phyloP scores from a whole-genome alignment of 37 sponge, comb jelly and placozoan species.

The Hormiphora californensis region DNA sequence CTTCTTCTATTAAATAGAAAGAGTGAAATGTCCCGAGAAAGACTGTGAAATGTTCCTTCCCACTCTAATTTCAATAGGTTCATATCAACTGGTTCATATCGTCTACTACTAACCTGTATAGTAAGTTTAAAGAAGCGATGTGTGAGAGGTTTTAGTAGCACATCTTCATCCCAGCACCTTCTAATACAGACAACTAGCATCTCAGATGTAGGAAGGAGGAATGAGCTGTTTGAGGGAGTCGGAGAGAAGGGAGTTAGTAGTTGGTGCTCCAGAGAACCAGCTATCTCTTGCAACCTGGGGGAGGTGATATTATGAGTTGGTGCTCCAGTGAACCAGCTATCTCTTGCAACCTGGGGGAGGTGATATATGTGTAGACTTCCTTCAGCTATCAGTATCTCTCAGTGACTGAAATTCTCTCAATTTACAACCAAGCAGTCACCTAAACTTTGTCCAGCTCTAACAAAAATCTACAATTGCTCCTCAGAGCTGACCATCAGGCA shows the following conservation, averaged over 20 bases:
- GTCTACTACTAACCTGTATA: constrained; percentile 63
- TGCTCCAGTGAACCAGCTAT: constrained; percentile 73
- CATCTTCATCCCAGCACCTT: constrained; percentile 72
- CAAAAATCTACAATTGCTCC: too few species aligned
- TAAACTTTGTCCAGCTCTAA: too few species aligned
- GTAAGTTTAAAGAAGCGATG: constrained; percentile 95
- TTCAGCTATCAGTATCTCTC: too few species aligned
- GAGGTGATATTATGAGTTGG: constrained; percentile 14
- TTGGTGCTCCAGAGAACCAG: constrained; percentile 62
- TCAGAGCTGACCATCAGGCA: too few species aligned
- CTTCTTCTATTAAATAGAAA: too few species aligned
- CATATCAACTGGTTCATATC: too few species aligned
- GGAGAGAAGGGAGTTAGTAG: constrained; percentile 57
- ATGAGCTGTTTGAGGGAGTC: constrained; percentile 6
- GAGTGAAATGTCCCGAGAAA: too few species aligned
- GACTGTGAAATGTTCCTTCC: too few species aligned
- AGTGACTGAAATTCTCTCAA: too few species aligned
- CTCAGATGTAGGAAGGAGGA: constrained; percentile 61
- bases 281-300: constrained; percentile 82
- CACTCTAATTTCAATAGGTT: too few species aligned
- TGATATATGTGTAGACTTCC: too few species aligned
- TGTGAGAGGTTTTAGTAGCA: constrained; percentile 64
- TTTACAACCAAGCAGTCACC: too few species aligned
- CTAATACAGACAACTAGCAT: constrained; percentile 60
- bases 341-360: constrained; percentile 70